These are phyloP conservation scores for Semnopithecus entellus DNA, from an alignment of 2,113 vertebrate genomes.

Conservation along the genomic window DNA sequence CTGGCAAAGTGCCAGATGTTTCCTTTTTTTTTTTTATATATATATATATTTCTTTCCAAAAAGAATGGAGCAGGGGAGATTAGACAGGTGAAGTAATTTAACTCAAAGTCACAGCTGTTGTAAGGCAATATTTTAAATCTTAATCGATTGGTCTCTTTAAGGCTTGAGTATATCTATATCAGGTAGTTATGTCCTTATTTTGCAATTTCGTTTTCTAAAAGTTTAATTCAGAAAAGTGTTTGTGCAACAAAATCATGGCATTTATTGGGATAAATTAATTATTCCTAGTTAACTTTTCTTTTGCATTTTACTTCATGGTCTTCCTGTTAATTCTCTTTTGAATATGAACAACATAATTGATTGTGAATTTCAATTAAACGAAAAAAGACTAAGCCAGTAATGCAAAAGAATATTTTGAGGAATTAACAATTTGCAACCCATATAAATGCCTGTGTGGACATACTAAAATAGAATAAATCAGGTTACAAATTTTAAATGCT, in stretches of 20 bases:
- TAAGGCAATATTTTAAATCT: background rate
- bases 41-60: too few relatives aligned
- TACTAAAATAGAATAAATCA: background rate
- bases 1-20: background rate
- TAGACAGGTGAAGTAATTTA: background rate
- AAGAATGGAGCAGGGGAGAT: background rate
- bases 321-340: conserved; percentile 17
- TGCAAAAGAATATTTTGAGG: background rate
- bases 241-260: background rate
- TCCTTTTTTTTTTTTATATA: background rate
- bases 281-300: background rate
- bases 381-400: background rate
- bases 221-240: background rate
- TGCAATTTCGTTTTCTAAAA: background rate
- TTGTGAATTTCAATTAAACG: background rate
- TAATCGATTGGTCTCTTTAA: background rate
- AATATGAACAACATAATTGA: background rate
- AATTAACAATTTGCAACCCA: background rate
- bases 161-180: background rate
- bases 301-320: background rate
- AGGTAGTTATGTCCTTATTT: background rate
- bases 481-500: background rate
- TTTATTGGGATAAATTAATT: background rate
- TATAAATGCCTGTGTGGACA: background rate
- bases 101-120: background rate